Base-by-base conservation (phyloP, 2,113 vertebrate genomes). In the Uropsilus gracilis region DNA sequence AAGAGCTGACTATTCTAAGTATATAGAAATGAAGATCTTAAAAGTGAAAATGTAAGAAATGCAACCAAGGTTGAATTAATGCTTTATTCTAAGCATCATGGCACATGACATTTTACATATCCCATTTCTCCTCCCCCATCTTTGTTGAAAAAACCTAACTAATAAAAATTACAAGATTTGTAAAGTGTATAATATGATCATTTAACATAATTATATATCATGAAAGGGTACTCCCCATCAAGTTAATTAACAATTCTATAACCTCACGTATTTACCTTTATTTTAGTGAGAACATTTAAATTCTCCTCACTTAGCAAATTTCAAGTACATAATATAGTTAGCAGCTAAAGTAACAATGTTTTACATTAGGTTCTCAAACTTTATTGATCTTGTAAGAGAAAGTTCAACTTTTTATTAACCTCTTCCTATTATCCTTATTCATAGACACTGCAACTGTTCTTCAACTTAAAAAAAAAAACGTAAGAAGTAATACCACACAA, bases 1-100 rank as follows among this genome's bases (percentile, higher is more conserved):
- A 94, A 61, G 28, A 61, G 10, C 4, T 61, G 59, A 32, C 12
- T 26, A 53, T 94, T 80, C 63, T 22, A 89, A 89, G 44, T 37
- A 34, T 24, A 28, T 1, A 55, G 59, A 77, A 18, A 44, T 73
- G 39, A 81, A 34, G 28, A 73, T 66, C 48, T 94, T 68, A 39
- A 86, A 86, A 5, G 75, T 64, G 55, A 85, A 42, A 89, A 75
- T 46, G 32, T 32, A 75, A 91, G 53, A 90, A 89, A 92, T 91
- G 30, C 10, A 83, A 12, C 32, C 1, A 12, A 37, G 30, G 1
- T 91, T 53, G 8, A 85, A 42, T 50, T 26, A 80, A 42, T 81
- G 32, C 6, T 85, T 94, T 61, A 46, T 48, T 64, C 61, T 63
- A 84, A 61, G 34, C 80, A 84, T 30, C 44, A 69, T 1, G 12